A percentile compares a stretch with the other conserved stretches of the same genome.
phyloP scores from a whole-genome alignment of 2,113 vertebrate genomes.

The Craseonycteris thonglongyai region DNA sequence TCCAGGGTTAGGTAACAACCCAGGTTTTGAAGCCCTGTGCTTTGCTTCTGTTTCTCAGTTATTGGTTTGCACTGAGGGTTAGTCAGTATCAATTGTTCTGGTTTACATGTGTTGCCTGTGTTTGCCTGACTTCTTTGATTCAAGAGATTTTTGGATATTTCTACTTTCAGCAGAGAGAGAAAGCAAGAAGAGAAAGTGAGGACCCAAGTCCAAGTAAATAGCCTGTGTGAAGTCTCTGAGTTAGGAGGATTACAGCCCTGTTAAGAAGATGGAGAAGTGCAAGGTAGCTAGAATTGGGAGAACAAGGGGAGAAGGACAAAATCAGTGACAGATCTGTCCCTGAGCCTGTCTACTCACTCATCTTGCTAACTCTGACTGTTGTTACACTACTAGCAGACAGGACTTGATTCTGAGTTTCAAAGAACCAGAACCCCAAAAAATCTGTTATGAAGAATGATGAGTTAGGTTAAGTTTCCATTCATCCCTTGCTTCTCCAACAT shows the following conservation, averaged over 20 bases:
- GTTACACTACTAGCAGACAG: not conserved
- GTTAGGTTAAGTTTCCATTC: not conserved
- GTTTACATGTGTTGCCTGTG: too few relatives aligned
- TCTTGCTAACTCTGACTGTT: not conserved
- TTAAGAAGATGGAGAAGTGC: not conserved
- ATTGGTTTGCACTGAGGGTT: not conserved
- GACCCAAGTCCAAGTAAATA: not conserved
- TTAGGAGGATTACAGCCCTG: not conserved
- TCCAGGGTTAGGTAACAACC: not conserved
- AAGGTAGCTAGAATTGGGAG: not conserved
- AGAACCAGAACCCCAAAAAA: not conserved
- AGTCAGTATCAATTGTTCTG: not conserved
- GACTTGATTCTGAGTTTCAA: not conserved
- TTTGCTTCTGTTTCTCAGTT: not conserved
- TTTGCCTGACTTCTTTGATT: not conserved
- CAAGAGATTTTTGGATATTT: not conserved
- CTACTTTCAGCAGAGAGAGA: not conserved
- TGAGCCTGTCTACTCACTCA: not conserved
- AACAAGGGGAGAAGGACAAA: not conserved
- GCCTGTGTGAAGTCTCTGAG: not conserved
- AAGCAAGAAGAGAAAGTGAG: not conserved
- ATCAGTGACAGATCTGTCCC: rapidly evolving
- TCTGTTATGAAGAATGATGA: not conserved
- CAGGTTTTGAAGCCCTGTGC: not conserved
- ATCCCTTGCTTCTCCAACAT: not conserved